Evolutionary conservation across 2,797 vertebrate genomes (phyloP), one percentile per base, ranked within the genome.

Genomic region (Miichthys miiuy): DNA sequence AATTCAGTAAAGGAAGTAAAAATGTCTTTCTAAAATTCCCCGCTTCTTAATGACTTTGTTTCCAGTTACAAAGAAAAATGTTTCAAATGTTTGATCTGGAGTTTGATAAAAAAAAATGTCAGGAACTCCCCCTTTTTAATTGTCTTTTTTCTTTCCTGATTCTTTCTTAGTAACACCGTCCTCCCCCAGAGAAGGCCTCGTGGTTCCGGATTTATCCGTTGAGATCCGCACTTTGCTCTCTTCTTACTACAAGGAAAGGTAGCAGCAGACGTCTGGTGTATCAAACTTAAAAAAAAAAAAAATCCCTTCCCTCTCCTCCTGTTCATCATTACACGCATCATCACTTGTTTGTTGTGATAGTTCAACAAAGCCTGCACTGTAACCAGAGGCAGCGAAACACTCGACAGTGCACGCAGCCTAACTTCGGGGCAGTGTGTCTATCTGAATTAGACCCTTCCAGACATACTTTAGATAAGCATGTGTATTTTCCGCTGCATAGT

Each of bases 171-270:
- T 89, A 3, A 84, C 90, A 1, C 88, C 91, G 2, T 57, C 76
- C 2, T 47, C 75, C 21, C 76, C 81, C 7, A 50, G 71, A 52
- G 81, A 84, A 1, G 70, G 85, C 12, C 58, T 75, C 0, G 69
- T n/a, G 11, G 72, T 30, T 57, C 82, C 79, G 0, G 89, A 91
- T 91, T 74, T 92, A 62, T 88, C 90, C 0, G 25, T 25, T 3
- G 89, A 91, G 75, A 89, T 90, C 46, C 64, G 69, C 17, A 63
- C 72, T 13, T 76, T 91, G 57, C 87, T 93, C 3, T 80, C 83
- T 3, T 89, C 86, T 38, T 93, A 92, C 80, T 75, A 89, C 75
- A 91, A 88, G 21, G 83, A 93, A 81, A 92, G 89, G 91, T 91
- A 79, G 1, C 23, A 16, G 3, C 16, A 21, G 44, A 56, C 23